phyloP scores from a whole-genome alignment of 64 coral and sea anemone species.

The Montipora sp. region DNA sequence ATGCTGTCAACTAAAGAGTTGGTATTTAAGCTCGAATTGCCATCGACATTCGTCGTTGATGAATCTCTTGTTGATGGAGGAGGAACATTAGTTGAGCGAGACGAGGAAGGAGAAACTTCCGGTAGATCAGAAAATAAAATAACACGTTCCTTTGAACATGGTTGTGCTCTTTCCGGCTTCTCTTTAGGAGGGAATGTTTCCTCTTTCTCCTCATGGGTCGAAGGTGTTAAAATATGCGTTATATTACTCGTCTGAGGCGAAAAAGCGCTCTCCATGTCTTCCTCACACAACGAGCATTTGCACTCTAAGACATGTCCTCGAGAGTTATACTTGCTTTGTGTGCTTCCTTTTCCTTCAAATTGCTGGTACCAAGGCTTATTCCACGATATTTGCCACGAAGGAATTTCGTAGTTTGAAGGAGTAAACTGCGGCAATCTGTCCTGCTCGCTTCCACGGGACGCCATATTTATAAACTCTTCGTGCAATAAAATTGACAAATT shows the following conservation, averaged over 20 bases:
- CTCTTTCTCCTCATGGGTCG: conserved; percentile 1
- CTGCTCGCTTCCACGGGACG: conserved; percentile 49
- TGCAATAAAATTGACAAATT: neutral
- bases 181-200: conserved; percentile 12
- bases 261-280: conserved; percentile 72
- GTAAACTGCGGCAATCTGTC: conserved; percentile 82
- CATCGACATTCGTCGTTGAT: neutral
- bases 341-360: conserved; percentile 36
- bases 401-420: conserved; percentile 85
- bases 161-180: conserved; percentile 11
- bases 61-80: conserved; percentile 1
- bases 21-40: neutral
- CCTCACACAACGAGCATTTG: conserved; percentile 80
- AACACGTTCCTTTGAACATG: conserved; percentile 18
- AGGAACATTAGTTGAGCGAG: neutral
- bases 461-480: conserved; percentile 30
- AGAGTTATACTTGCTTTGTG: conserved; percentile 66
- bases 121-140: conserved; percentile 66
- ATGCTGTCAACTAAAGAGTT: conserved; percentile 64
- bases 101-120: conserved; percentile 40
- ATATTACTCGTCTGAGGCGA: conserved; percentile 19
- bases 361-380: conserved; percentile 94
- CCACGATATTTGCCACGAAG: conserved; percentile 90
- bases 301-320: conserved; percentile 80
- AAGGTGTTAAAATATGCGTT: conserved; percentile 32